phyloP scores from a whole-genome alignment of 2,797 vertebrate genomes.

The Phrynocephalus vlangalii region DNA sequence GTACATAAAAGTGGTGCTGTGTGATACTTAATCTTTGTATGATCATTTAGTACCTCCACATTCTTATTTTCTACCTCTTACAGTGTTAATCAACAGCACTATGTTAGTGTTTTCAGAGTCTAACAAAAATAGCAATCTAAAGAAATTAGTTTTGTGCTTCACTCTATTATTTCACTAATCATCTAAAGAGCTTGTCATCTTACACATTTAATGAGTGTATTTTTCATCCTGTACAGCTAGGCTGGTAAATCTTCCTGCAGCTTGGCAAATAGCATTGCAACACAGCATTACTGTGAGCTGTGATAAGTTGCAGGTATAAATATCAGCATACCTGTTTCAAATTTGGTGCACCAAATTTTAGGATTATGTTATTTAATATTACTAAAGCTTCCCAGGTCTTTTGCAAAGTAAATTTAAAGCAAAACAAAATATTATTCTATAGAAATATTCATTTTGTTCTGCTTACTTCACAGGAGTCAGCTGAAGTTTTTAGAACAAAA shows the following conservation, averaged over 20 bases:
- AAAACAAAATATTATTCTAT: neutral
- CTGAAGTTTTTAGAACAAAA: neutral
- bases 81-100: neutral
- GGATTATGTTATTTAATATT: constrained; percentile 21
- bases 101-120: neutral
- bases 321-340: neutral
- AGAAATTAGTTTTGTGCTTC: neutral
- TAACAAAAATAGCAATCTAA: neutral
- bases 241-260: neutral
- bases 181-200: neutral
- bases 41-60: neutral
- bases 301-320: neutral
- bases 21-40: neutral
- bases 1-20: neutral
- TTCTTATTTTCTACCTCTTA: neutral
- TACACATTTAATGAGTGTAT: neutral
- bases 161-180: neutral
- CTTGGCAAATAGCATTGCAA: neutral
- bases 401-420: constrained; percentile 31
- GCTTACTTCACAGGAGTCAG: neutral
- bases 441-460: neutral
- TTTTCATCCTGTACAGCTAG: neutral
- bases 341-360: neutral
- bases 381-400: neutral
- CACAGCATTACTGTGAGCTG: neutral